phyloP scores from a whole-genome alignment of 2,888 invertebrate species.

The Drosophila ustulata region DNA sequence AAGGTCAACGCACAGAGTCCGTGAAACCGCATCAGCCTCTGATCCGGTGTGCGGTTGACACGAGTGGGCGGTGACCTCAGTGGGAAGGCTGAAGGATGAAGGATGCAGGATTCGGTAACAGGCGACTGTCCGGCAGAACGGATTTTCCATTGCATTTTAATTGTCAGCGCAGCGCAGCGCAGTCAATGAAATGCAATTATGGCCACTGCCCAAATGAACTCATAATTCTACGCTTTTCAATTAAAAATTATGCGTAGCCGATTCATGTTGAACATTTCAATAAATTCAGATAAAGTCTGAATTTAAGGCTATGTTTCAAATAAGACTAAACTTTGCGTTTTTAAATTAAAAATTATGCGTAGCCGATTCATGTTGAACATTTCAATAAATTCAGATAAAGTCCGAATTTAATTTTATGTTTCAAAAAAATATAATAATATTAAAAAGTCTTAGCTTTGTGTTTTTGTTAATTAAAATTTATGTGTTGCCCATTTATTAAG shows the following conservation, averaged over 20 bases:
- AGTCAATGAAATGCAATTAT: slow-evolving; percentile 47
- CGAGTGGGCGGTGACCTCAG: not conserved
- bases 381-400: not conserved
- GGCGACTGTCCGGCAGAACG: slow-evolving; percentile 19
- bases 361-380: slow-evolving; percentile 2
- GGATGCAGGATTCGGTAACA: no score
- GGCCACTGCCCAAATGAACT: slow-evolving; percentile 17
- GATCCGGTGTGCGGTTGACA: slow-evolving; percentile 18
- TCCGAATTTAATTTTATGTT: no score
- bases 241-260: slow-evolving; percentile 34
- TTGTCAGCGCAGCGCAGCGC: slow-evolving; percentile 38
- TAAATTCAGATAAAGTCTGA: no score
- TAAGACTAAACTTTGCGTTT: slow-evolving; percentile 3
- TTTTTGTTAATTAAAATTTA: no score
- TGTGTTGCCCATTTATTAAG: no score
- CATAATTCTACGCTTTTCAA: slow-evolving; percentile 54
- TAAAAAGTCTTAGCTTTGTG: no score
- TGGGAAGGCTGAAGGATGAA: no score
- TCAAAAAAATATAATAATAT: no score
- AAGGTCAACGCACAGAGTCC: slow-evolving; percentile 63
- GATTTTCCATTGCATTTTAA: slow-evolving; percentile 53
- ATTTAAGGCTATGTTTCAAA: no score
- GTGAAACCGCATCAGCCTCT: slow-evolving; percentile 36
- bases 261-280: not conserved
- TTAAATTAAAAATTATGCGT: slow-evolving; percentile 49